Evolutionary conservation across 1,140 invertebrate genomes (phyloP), one percentile per base, ranked within the genome.

Genomic region (Drosophila nannoptera): DNA sequence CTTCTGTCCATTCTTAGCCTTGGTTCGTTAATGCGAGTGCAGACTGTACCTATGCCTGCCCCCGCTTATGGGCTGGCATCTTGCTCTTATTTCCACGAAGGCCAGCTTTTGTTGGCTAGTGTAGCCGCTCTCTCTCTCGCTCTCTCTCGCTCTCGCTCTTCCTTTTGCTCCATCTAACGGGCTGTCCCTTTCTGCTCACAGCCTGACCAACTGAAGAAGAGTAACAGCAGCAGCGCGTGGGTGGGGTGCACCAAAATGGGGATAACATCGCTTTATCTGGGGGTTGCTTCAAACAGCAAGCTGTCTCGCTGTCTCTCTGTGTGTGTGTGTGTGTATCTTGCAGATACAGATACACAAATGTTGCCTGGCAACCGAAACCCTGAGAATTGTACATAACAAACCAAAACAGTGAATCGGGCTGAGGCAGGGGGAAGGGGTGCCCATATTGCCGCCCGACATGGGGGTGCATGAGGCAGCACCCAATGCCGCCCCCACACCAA

Each of bases 321-420:
- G 16, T 60, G 22, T 54, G 48, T 56, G 42, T 48, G 62, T 59
- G 48, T 60, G 64, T 71, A 69, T 69, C 66, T 73, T 69, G 52
- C 59, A 69, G 76, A 84, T 75, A 84, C 69, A 75, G 55, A 67
- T 54, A 66, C 63, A 83, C 75, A 78, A 67, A 52, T 66, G 81
- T 84, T 84, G 82, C 81, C 77, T 54, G 77, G 81, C 66, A 73
- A 84, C 81, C 70, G 42, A 77, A 75, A 61, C 70, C 71, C 65
- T 54, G 68, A 81, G 77, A 86, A 77, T 81, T 84, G 81, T 84
- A 84, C 81, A 84, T 84, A 84, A 84, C 81, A 84, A 84, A 84
- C 80, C 76, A 75, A 86, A 84, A 72, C 72, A 63, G 48, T 7
- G 40, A 43, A 8, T 14, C 5, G 12, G 43, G 4, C 31, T 38